Conservation (phyloP, 2,113 vertebrate genomes). For the Myxocyprinus asiaticus region DNA sequence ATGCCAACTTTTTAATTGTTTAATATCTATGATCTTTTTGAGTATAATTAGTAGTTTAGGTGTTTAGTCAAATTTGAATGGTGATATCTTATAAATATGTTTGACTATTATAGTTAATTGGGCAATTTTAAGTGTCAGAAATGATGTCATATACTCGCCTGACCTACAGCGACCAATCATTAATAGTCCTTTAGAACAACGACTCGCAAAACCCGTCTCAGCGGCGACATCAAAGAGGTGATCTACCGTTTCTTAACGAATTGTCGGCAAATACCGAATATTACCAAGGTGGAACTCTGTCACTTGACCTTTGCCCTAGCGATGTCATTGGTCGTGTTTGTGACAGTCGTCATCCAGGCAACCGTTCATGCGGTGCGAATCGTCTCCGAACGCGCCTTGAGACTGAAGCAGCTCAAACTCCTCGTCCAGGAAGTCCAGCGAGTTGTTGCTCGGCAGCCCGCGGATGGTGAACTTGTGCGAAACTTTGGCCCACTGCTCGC, state of each 20-base stretch:
- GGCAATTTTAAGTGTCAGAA: no score
- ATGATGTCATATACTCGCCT: no score
- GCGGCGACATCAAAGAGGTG: not conserved
- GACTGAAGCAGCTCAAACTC: conserved; percentile 88
- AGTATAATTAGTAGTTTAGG: no score
- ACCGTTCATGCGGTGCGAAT: conserved; percentile 83
- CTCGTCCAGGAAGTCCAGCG: conserved; percentile 94
- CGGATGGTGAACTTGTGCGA: conserved; percentile 97
- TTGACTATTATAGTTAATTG: no score
- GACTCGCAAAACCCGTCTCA: not conserved
- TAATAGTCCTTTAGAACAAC: not conserved
- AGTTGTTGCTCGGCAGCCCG: conserved; percentile 96
- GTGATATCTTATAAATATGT: no score
- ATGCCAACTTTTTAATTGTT: no score
- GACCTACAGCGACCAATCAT: no score
- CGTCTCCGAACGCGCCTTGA: conserved; percentile 75
- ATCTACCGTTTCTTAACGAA: no score
- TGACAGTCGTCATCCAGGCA: conserved; percentile 75
- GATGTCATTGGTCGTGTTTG: conserved; percentile 36
- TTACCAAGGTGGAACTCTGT: no score
- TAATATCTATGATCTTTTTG: no score
- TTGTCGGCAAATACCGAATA: no score
- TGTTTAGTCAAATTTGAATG: no score
- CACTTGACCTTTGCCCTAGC: not conserved
- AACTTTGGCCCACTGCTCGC: conserved; percentile 95